These are phyloP conservation scores for Nemopilema nomurai DNA, from an alignment of 30 jellyfish, hydroid and myxozoan species.

Conservation along the genomic window DNA sequence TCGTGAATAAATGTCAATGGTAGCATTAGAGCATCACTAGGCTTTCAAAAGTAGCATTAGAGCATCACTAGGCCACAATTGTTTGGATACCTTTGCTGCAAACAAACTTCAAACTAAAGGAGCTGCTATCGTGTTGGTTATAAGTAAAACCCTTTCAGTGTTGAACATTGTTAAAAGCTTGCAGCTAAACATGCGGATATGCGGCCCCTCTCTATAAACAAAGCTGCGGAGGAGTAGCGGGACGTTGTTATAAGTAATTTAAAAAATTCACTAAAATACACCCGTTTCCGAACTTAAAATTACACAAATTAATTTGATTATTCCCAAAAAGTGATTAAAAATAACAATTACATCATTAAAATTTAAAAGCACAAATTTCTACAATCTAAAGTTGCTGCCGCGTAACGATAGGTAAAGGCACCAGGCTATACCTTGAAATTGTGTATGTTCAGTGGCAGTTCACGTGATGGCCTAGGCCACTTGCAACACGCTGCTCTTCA, in stretches of 20 bases:
- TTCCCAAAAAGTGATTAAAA: neutral
- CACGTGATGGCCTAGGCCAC: slow-evolving; percentile 10
- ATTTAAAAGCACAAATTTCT: neutral
- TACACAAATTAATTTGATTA: neutral
- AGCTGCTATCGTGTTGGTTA: too few relatives aligned
- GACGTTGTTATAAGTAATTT: neutral
- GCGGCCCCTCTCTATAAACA: neutral
- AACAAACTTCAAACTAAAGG: too few relatives aligned
- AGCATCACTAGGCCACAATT: too few relatives aligned
- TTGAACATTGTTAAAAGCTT: too few relatives aligned
- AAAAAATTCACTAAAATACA: neutral
- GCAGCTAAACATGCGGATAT: neutral
- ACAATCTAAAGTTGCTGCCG: slow-evolving; percentile 1
- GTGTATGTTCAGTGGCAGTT: neutral
- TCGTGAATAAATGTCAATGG: too few relatives aligned
- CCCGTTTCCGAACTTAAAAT: neutral
- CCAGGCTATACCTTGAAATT: slow-evolving; percentile 1
- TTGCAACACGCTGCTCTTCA: slow-evolving; percentile 43
- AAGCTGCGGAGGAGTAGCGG: neutral
- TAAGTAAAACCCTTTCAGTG: too few relatives aligned
- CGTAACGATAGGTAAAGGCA: neutral
- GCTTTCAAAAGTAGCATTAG: too few relatives aligned
- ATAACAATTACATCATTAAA: neutral
- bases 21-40: too few relatives aligned
- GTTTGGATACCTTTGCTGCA: too few relatives aligned